Evolutionary conservation across 1,140 invertebrate species (phyloP).

Genomic region (Leptinotarsa undecemlineata): DNA sequence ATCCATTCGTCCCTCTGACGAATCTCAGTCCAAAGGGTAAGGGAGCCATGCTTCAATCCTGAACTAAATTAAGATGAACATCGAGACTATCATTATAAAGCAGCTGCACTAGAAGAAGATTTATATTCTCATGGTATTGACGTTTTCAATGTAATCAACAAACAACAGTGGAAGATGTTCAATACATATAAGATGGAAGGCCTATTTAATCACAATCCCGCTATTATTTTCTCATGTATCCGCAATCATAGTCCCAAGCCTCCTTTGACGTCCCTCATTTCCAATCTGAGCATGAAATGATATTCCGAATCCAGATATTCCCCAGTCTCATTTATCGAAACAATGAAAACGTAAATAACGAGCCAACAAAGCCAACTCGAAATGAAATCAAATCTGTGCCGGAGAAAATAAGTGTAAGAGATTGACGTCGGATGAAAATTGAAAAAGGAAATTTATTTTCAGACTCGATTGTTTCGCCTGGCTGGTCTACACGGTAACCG

Average conservation of each 20-base stretch:
- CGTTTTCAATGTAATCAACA: too few relatives aligned
- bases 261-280: neutral
- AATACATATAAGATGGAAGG: too few relatives aligned
- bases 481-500: constrained; percentile 43
- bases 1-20: too few relatives aligned
- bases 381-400: constrained; percentile 54
- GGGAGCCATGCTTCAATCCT: too few relatives aligned
- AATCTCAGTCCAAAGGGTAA: too few relatives aligned
- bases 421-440: constrained; percentile 54
- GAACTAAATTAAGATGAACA: too few relatives aligned
- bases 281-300: constrained; percentile 2
- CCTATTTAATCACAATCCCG: too few relatives aligned
- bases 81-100: too few relatives aligned
- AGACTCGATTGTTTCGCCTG: constrained; percentile 53
- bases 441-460: constrained; percentile 56
- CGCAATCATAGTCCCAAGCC: neutral
- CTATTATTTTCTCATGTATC: neutral
- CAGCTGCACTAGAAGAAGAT: too few relatives aligned
- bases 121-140: too few relatives aligned
- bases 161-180: too few relatives aligned
- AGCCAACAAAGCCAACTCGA: constrained; percentile 42
- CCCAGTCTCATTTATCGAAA: constrained; percentile 46
- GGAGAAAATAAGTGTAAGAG: constrained; percentile 54
- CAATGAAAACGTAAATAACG: constrained; percentile 51
- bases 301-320: constrained; percentile 33